A percentile compares a stretch with the other conserved stretches of the same genome.
phyloP scores from a whole-genome alignment of 2,888 invertebrate genomes.

The Rotaria magnacalcarata region DNA sequence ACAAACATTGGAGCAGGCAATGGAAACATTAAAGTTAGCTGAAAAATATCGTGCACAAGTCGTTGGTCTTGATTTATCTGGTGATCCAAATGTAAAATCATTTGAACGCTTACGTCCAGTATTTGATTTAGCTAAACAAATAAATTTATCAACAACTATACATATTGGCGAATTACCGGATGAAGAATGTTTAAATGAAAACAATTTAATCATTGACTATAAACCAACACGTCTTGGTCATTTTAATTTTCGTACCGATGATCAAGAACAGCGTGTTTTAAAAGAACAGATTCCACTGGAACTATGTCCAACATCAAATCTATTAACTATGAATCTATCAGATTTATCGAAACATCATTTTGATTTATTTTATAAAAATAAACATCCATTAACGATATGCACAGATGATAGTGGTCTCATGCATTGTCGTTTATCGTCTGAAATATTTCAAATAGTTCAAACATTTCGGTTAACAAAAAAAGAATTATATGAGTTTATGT shows the following conservation, averaged over 20 bases:
- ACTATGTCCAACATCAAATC: slow-evolving; percentile 46
- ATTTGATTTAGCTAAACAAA: slow-evolving; percentile 25
- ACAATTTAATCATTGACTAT: slow-evolving; percentile 36
- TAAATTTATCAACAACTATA: slow-evolving; percentile 38
- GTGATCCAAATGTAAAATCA: slow-evolving; percentile 39
- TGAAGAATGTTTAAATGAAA: slow-evolving; percentile 35
- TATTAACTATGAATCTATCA: slow-evolving; percentile 40
- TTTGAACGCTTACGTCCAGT: slow-evolving; percentile 36
- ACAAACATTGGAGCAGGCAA: slow-evolving; percentile 39
- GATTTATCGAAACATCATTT: slow-evolving; percentile 40
- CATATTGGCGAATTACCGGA: slow-evolving; percentile 44
- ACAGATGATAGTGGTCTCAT: slow-evolving; percentile 46
- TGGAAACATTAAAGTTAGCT: slow-evolving; percentile 40
- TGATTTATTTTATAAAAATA: slow-evolving; percentile 36
- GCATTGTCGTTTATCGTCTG: slow-evolving; percentile 39
- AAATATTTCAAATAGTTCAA: slow-evolving; percentile 28
- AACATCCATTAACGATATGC: slow-evolving; percentile 44
- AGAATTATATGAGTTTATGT: slow-evolving; percentile 37
- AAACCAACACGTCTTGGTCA: slow-evolving; percentile 43
- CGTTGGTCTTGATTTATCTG: slow-evolving; percentile 43
- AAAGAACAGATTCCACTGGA: slow-evolving; percentile 43
- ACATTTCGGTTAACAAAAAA: slow-evolving; percentile 9
- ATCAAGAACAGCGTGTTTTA: slow-evolving; percentile 38
- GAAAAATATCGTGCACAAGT: neutral
- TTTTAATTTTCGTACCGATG: slow-evolving; percentile 37